Base-by-base conservation (phyloP, 2,888 invertebrate genomes). In the Drosophila ezoana region DNA sequence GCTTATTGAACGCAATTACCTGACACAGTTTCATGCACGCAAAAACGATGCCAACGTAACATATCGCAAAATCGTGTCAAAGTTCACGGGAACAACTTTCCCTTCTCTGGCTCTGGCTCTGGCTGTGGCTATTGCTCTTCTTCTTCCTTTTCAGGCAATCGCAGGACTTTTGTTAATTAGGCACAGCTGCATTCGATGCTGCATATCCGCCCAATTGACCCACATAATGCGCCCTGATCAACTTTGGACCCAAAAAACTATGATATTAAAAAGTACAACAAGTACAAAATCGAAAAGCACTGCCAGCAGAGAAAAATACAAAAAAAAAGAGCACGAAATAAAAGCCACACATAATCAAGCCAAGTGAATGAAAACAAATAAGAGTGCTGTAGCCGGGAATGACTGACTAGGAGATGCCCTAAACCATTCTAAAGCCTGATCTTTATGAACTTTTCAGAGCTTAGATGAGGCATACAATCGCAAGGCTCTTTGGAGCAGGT, bases 1-100 rank as follows among this genome's bases (percentile, higher is more conserved):
- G 81, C 79, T 83, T 83, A 83, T 83, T 86, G 83, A 83, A 83
- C 81, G 81, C 87, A 83, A 83, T 83, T 86, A 83, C 79, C 83
- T 86, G 84, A 74, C 87, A 86, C 68, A 86, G 70, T 86, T 82
- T 65, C 37, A 52, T 33, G 43, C 35, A 63, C 49, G 45, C 65
- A 61, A 51, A 68, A 82, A 82, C 65, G 80, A 81, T 83, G 82
- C 76, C 83, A 86, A 82, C 66, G 85, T 59, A 71, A 66, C 72
- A 65, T 48, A 62, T 8, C 44, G 35, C 33, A 38, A 47, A 82
- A 85, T 75, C 64, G 72, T 76, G 81, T 80, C 86, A 82, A 82
- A 82, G 86, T 85, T 82, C 81, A 82, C 52, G 60, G 51, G 53
- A 75, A 60, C 60, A 75, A 75, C 63, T 75, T 75, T 67, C 67